Evolutionary conservation across 1,140 invertebrate genomes (phyloP).

Genomic region (Pristionchus pacificus): DNA sequence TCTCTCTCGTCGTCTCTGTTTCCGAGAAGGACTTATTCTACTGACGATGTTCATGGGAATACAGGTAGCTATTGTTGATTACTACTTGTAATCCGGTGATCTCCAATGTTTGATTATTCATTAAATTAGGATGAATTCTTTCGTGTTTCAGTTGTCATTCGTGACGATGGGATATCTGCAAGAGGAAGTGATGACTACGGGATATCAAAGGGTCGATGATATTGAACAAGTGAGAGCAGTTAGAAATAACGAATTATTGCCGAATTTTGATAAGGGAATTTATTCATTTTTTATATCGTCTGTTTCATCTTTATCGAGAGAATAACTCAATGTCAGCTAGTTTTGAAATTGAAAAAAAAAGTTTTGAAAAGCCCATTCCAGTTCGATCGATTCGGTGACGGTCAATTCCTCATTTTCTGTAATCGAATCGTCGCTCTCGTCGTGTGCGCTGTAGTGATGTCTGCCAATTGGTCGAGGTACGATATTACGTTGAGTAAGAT

Average conservation of each 20-base stretch:
- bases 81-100: too few species aligned
- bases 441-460: conserved; percentile 36
- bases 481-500: background rate
- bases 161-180: conserved; percentile 54
- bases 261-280: background rate
- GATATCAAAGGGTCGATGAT: conserved; percentile 34
- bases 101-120: too few species aligned
- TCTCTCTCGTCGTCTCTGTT: too few species aligned
- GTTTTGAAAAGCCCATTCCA: background rate
- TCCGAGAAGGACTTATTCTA: background rate
- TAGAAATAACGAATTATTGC: too few species aligned
- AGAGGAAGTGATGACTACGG: conserved; percentile 49
- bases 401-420: conserved; percentile 52
- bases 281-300: conserved; percentile 5
- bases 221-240: background rate
- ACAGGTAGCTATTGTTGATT: background rate
- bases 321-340: too few species aligned
- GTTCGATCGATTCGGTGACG: conserved; percentile 47
- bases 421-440: conserved; percentile 47
- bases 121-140: too few species aligned
- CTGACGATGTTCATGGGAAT: background rate
- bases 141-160: conserved; percentile 43
- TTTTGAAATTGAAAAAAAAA: too few species aligned
- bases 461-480: conserved; percentile 36
- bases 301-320: too few species aligned